A percentile compares a stretch with the other conserved stretches of the same genome.
Conservation (phyloP, 2,888 invertebrate species). For the Amblyjoppa fuscipennis region DNA sequence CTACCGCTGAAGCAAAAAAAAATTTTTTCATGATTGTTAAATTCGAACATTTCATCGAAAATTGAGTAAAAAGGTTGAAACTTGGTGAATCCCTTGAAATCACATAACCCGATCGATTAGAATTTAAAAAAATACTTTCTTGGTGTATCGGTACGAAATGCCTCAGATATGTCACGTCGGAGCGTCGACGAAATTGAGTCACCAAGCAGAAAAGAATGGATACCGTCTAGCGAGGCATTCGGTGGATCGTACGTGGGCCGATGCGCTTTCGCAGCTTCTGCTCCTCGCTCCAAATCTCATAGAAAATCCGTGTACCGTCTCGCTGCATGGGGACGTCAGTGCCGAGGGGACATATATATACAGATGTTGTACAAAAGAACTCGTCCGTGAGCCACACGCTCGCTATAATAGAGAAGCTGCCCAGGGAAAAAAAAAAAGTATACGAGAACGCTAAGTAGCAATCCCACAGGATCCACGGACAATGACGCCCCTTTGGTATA, state of each 20-base stretch:
- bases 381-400: slow-evolving; percentile 67
- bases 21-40: neutral
- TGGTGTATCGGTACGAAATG: neutral
- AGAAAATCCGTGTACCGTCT: slow-evolving; percentile 65
- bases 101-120: neutral
- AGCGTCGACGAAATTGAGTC: slow-evolving; percentile 58
- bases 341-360: slow-evolving; percentile 72
- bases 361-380: slow-evolving; percentile 84
- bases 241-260: slow-evolving; percentile 54
- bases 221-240: slow-evolving; percentile 36
- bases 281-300: slow-evolving; percentile 57
- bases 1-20: too few relatives aligned
- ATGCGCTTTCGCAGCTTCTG: slow-evolving; percentile 56
- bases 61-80: neutral
- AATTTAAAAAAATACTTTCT: neutral
- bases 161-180: neutral
- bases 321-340: slow-evolving; percentile 3
- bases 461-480: slow-evolving; percentile 83
- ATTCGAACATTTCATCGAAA: neutral
- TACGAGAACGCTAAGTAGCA: slow-evolving; percentile 84
- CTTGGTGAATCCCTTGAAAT: neutral
- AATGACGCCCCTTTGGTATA: slow-evolving; percentile 83
- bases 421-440: slow-evolving; percentile 67
- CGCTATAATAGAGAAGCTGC: slow-evolving; percentile 79
- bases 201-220: slow-evolving; percentile 48